phyloP scores from a whole-genome alignment of 1,140 invertebrate species.

The Ericerus pela region DNA sequence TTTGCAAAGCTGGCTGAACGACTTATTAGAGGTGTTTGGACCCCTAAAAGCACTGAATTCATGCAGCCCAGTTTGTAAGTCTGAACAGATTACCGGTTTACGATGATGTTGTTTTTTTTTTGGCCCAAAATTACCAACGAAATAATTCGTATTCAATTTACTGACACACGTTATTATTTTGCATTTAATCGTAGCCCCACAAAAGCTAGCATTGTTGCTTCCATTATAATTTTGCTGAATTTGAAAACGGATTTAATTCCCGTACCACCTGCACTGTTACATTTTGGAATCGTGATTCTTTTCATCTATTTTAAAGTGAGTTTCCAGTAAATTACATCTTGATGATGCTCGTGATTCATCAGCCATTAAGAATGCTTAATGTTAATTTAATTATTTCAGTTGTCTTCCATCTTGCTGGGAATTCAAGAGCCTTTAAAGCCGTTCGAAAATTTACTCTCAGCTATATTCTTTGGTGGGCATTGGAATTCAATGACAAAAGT shows the following conservation, averaged over 20 bases:
- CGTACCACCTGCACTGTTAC: conserved; percentile 88
- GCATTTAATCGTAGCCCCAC: conserved; percentile 58
- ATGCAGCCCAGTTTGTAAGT: conserved; percentile 96
- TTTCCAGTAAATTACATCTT: neutral
- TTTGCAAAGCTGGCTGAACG: conserved; percentile 82
- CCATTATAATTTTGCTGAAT: conserved; percentile 89
- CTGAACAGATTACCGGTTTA: too few species aligned
- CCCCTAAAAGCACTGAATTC: conserved; percentile 94
- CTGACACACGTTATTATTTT: neutral
- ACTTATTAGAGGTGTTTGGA: conserved; percentile 90
- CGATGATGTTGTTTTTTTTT: too few species aligned
- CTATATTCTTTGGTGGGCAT: conserved; percentile 92
- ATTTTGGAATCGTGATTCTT: conserved; percentile 96
- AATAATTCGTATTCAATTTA: neutral
- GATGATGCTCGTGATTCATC: neutral
- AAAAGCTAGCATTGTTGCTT: conserved; percentile 88
- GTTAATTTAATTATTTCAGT: too few species aligned
- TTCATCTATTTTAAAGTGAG: conserved; percentile 94
- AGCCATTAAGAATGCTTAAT: conserved; percentile 14
- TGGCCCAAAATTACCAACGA: too few species aligned
- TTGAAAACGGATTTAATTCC: conserved; percentile 93
- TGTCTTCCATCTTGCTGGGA: conserved; percentile 87
- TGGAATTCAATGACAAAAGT: conserved; percentile 87
- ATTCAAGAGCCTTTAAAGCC: conserved; percentile 98
- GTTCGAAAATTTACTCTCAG: conserved; percentile 95